Conservation (phyloP, 1,140 invertebrate genomes). For the Drosophila nigromelanica region DNA sequence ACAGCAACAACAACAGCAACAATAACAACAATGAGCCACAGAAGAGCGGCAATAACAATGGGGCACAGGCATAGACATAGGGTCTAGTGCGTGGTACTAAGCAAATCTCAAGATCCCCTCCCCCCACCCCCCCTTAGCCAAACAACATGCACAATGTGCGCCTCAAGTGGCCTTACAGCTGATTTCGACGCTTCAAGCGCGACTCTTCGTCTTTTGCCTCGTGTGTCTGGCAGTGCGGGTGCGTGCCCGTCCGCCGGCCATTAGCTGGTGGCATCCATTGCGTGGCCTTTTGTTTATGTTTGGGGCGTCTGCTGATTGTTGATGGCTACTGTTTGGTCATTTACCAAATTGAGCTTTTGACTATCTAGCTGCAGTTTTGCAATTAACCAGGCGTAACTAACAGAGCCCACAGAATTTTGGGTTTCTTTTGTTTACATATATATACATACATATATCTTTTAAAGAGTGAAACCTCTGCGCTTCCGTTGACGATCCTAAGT, state of each 20-base stretch:
- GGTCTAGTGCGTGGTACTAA: conserved; percentile 69
- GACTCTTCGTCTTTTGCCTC: conserved; percentile 31
- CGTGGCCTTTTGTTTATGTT: conserved; percentile 74
- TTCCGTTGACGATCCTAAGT: conserved; percentile 55
- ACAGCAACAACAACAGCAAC: conserved; percentile 34
- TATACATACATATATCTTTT: conserved; percentile 12
- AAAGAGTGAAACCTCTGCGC: conserved; percentile 52
- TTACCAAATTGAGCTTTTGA: conserved; percentile 73
- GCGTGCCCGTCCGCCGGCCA: conserved; percentile 37
- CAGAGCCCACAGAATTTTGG: conserved; percentile 15
- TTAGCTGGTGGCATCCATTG: conserved; percentile 54
- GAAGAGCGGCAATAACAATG: conserved; percentile 46
- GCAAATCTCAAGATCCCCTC: conserved; percentile 21
- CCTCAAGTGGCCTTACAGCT: conserved; percentile 55
- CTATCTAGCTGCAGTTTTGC: conserved; percentile 38
- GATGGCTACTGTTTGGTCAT: conserved; percentile 62
- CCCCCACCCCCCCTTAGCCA: background rate
- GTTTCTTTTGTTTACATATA: conserved; percentile 8
- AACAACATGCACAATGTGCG: conserved; percentile 66
- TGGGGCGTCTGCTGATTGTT: conserved; percentile 31
- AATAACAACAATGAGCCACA: conserved; percentile 48
- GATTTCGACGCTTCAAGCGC: conserved; percentile 62
- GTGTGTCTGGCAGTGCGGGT: conserved; percentile 65
- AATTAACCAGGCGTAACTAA: conserved; percentile 74
- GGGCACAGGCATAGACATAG: conserved; percentile 51